Base-by-base conservation (phyloP, 2,888 invertebrate genomes). In the Macroteleia sp. region DNA sequence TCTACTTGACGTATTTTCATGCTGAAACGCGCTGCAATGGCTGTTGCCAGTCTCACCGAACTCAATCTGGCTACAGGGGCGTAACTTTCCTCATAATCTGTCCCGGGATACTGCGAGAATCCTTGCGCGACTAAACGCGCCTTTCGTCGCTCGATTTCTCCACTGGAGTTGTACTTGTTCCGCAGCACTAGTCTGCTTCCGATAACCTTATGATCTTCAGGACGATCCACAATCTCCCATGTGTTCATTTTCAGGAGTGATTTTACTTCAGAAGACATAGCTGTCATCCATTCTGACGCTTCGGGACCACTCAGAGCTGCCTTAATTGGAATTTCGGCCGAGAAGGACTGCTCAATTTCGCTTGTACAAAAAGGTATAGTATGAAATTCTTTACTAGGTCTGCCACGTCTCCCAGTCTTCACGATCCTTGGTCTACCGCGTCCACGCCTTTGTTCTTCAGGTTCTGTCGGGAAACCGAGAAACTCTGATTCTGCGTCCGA, bases 271-370 rank as follows among this genome's bases (percentile, higher is more conserved):
- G 52, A 12, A 6, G 5, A 19, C 32, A 79, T 75, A 2, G 64
- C 64, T 1, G 28, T n/a, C 48, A 50, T 64, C 73, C 73, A 73
- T 22, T 64, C 62, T 14, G 10, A 19, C 1, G 57, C 57, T n/a
- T 73, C 42, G 1, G 56, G 42, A 16, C 54, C 16, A 1, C 12
- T 10, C 16, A 70, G 16, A 8, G 61, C 44, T 16, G 14, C 10
- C n/a, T 20, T 10, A 1, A 59, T 30, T 0, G 59, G 34, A 2
- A 50, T 16, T 22, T 59, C 61, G 2, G 34, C 28, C 16, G 16
- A n/a, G 3, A 12, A 34, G 6, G 61, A 56, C 9, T 34, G 17
- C 10, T 56, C 57, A 10, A 10, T 44, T 30, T 46, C 46, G 3
- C 30, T 16, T 14, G 8, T n/a, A 6, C 19, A 9, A 4, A 32